Conservation (phyloP, 2,888 invertebrate genomes). For the Netelia inedita region DNA sequence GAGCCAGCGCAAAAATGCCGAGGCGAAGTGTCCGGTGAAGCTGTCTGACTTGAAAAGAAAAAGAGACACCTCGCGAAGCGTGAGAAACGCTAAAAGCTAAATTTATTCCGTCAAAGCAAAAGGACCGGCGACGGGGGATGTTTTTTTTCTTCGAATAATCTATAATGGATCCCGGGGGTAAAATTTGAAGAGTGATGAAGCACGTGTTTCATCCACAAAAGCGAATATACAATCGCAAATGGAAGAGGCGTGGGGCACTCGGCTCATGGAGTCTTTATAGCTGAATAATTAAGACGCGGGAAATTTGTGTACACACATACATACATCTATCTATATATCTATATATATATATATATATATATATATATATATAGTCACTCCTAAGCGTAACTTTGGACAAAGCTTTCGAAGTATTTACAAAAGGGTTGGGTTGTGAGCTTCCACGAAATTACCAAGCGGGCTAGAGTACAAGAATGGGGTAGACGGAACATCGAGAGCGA, state of each 20-base stretch:
- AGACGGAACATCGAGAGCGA: constrained; percentile 1
- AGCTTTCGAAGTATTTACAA: constrained; percentile 73
- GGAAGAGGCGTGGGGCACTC: constrained; percentile 44
- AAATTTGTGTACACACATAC: not conserved
- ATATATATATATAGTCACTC: constrained; percentile 12
- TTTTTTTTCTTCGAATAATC: too few species aligned
- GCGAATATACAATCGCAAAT: constrained; percentile 45
- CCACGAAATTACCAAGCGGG: constrained; percentile 68
- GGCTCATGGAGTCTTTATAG: constrained; percentile 51
- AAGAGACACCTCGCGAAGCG: too few species aligned
- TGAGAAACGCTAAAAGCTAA: too few species aligned
- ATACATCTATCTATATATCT: not conserved
- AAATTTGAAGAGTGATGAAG: constrained; percentile 28
- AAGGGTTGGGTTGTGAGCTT: constrained; percentile 61
- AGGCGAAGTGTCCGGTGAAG: too few species aligned
- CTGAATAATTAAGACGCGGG: constrained; percentile 72
- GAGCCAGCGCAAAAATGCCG: too few species aligned
- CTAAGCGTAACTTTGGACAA: constrained; percentile 69
- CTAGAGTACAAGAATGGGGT: constrained; percentile 52
- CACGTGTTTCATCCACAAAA: constrained; percentile 53
- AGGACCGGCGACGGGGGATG: too few species aligned
- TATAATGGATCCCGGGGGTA: not conserved
- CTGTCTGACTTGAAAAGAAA: too few species aligned
- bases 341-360: not conserved
- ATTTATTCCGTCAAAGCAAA: too few species aligned